A percentile compares a stretch with the other conserved stretches of the same genome.
Conservation (phyloP, 2,888 invertebrate genomes). For the Griposia aprilina region DNA sequence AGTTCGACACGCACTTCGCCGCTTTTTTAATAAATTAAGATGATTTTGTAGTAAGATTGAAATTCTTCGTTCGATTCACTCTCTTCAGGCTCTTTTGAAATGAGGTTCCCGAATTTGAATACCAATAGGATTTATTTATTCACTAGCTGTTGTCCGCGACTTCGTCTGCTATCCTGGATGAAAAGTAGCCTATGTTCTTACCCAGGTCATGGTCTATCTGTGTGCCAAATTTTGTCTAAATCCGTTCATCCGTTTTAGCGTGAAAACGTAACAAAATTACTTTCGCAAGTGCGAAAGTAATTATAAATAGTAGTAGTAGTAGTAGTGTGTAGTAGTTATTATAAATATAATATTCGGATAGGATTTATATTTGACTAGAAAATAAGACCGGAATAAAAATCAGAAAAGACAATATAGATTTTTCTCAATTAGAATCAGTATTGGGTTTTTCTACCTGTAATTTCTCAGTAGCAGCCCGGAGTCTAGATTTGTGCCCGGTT, state of each 20-base stretch:
- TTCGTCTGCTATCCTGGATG: no score
- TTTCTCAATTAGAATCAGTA: neutral
- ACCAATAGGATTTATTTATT: neutral
- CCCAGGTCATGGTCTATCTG: no score
- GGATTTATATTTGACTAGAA: neutral
- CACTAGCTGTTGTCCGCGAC: no score
- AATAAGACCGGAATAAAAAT: neutral
- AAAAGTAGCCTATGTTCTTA: no score
- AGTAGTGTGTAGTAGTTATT: no score
- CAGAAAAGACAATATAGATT: neutral
- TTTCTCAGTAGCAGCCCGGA: neutral
- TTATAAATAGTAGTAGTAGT: no score
- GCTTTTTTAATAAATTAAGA: neutral
- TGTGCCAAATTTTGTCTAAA: no score
- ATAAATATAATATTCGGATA: no score
- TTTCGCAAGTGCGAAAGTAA: no score
- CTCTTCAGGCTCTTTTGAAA: neutral
- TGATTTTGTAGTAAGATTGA: no score
- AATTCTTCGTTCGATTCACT: neutral
- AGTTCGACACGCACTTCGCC: neutral
- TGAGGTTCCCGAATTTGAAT: neutral
- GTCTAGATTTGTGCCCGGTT: neutral
- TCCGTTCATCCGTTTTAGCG: no score
- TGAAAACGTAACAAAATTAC: no score
- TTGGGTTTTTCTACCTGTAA: neutral